Evolutionary conservation across 2,888 invertebrate genomes (phyloP).

Genomic region (Eupithecia subumbrata): DNA sequence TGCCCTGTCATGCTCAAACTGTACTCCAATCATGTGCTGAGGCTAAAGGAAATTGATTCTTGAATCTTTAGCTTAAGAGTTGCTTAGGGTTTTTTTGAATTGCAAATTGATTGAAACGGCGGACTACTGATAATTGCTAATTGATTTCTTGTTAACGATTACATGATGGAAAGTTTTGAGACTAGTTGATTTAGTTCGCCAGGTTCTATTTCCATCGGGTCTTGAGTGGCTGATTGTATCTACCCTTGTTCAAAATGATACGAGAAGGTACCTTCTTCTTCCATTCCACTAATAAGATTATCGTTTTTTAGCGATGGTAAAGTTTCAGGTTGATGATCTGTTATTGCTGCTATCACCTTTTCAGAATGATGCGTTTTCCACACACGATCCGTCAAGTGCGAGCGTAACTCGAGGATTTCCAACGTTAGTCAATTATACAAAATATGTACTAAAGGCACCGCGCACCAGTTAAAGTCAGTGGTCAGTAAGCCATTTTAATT

Average conservation of each 20-base stretch:
- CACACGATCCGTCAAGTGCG: too few relatives aligned
- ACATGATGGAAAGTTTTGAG: conserved; percentile 65
- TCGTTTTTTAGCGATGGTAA: too few relatives aligned
- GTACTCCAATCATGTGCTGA: conserved; percentile 44
- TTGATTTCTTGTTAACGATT: conserved; percentile 78
- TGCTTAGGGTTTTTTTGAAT: conserved; percentile 63
- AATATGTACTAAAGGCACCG: too few relatives aligned
- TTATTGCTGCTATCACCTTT: too few relatives aligned
- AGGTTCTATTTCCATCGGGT: conserved; percentile 57
- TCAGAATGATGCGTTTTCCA: too few relatives aligned
- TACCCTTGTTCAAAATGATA: conserved; percentile 37
- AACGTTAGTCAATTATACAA: too few relatives aligned
- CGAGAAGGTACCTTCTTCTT: background rate
- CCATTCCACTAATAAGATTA: too few relatives aligned
- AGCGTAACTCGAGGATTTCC: too few relatives aligned
- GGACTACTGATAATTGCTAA: conserved; percentile 77
- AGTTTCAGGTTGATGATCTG: too few relatives aligned
- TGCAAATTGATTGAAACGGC: conserved; percentile 78
- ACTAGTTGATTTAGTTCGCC: conserved; percentile 66
- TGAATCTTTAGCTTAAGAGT: conserved; percentile 36
- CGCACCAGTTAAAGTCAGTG: too few relatives aligned
- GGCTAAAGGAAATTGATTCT: conserved; percentile 37
- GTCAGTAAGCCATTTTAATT: too few relatives aligned
- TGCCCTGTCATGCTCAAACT: conserved; percentile 61
- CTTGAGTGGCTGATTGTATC: conserved; percentile 60